Percentiles rank a stretch among this genome's conserved stretches.
Evolutionary conservation across 1,140 invertebrate species (phyloP).

Genomic region (Scaptomyza hsui): DNA sequence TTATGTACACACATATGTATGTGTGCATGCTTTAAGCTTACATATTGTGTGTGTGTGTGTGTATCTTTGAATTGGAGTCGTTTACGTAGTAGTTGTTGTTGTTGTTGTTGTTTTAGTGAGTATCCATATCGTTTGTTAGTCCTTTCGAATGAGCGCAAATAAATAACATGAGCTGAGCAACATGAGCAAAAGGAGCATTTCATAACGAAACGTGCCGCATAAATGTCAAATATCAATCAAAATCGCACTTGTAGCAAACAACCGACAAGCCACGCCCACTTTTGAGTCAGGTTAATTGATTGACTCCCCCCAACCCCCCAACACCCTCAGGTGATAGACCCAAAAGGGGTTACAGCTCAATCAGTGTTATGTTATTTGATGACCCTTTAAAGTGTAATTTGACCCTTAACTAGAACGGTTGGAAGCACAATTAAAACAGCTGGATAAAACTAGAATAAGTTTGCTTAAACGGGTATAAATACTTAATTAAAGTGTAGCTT

Average conservation of each 20-base stretch:
- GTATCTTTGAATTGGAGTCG: slow-evolving; percentile 1
- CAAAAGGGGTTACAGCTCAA: slow-evolving; percentile 14
- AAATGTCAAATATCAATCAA: slow-evolving; percentile 70
- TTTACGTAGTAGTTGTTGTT: too few species aligned
- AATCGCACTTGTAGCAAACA: slow-evolving; percentile 59
- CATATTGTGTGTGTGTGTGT: slow-evolving; percentile 19
- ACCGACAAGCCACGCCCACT: slow-evolving; percentile 43
- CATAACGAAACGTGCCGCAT: slow-evolving; percentile 46
- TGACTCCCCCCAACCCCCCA: not conserved
- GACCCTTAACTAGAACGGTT: not conserved
- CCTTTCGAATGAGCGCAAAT: slow-evolving; percentile 48
- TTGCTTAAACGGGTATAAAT: not conserved
- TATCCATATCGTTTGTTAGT: slow-evolving; percentile 35
- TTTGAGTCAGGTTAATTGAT: slow-evolving; percentile 59
- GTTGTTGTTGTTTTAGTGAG: not conserved
- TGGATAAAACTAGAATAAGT: not conserved
- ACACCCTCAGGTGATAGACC: slow-evolving; percentile 5
- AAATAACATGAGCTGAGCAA: slow-evolving; percentile 27
- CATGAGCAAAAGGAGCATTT: slow-evolving; percentile 25
- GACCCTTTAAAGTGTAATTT: not conserved
- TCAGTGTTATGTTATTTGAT: slow-evolving; percentile 1
- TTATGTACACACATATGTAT: not conserved
- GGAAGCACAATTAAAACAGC: too few species aligned
- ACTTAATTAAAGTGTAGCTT: not conserved
- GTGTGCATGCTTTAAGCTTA: not conserved